Base-by-base conservation (phyloP, 1,140 invertebrate genomes). In the Drosophila kepulauana region DNA sequence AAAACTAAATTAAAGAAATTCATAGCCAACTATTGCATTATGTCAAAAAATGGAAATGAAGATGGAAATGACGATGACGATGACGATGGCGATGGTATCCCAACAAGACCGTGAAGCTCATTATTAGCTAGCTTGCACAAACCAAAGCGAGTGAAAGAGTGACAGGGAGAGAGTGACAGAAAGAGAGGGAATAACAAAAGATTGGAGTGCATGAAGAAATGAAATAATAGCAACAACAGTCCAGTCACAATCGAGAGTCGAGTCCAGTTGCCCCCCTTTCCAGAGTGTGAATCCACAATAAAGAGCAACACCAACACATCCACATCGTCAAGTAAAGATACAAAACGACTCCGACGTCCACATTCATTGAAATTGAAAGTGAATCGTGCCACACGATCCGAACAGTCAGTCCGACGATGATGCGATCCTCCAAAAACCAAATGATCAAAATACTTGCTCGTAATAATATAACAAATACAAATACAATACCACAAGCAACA, bases 321-420 rank as follows among this genome's bases (percentile, higher is more conserved):
- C 25, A 28, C 48, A 52, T 58, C 41, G 45, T 63, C 62, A 61
- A 25, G 20, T 25, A 4, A 4, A 25, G 20, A 25, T 25, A 25
- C 20, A 25, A 25, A 25, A 25, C 20, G 20, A 25, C 20, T 25
- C 20, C 20, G 20, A 25, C 20, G 20, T 45, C 57, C 75, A 68
- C 78, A 79, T 82, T 35, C 81, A 85, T 79, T 88, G 84, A 88
- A 88, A 88, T 81, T 89, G 84, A 88, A 88, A 88, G 84, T 88
- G 84, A 88, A 88, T 88, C 84, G 84, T 88, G 84, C 84, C 81
- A 88, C 84, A 88, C 84, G 84, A 88, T 88, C 84, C 84, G 84
- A 64, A 62, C 33, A 61, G 20, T 25, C 20, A 25, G 67, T 41
- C 75, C 20, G 72, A 58, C 62, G 79, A 71, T 67, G 64, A 68